Percentiles rank a stretch among this genome's conserved stretches.
Conservation (phyloP, 2,113 vertebrate genomes). For the Pluvianellus socialis region DNA sequence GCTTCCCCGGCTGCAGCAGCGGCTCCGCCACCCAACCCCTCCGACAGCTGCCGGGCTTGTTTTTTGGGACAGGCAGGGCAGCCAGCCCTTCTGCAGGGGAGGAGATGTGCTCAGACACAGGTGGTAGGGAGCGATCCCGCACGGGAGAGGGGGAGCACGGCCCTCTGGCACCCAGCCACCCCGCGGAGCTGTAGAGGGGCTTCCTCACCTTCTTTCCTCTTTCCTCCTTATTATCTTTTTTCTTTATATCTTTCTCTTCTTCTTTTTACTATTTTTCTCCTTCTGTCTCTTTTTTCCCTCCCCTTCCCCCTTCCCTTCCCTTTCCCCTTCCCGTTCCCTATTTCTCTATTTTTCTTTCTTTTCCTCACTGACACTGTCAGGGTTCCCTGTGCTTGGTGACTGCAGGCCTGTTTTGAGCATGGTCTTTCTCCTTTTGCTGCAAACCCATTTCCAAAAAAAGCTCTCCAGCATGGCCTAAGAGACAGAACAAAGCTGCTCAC, state of each 20-base stretch:
- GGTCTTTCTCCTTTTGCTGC: neutral
- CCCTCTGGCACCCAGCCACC: rapidly evolving
- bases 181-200: rapidly evolving
- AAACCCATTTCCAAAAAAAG: neutral
- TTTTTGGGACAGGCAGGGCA: neutral
- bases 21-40: neutral
- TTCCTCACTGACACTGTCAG: neutral
- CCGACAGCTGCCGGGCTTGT: neutral
- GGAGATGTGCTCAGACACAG: neutral
- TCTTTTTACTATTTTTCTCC: neutral
- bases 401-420: neutral
- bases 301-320: too few relatives aligned
- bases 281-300: neutral
- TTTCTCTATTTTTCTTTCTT: neutral
- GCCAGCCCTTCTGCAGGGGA: neutral
- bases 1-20: neutral
- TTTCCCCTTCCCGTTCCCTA: neutral
- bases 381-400: neutral
- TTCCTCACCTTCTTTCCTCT: neutral
- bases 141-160: rapidly evolving
- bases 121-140: neutral
- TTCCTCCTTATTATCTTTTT: neutral
- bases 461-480: neutral
- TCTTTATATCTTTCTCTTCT: neutral
- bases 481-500: neutral